phyloP scores from a whole-genome alignment of 2,113 vertebrate species.

The Chloroceryle aenea region DNA sequence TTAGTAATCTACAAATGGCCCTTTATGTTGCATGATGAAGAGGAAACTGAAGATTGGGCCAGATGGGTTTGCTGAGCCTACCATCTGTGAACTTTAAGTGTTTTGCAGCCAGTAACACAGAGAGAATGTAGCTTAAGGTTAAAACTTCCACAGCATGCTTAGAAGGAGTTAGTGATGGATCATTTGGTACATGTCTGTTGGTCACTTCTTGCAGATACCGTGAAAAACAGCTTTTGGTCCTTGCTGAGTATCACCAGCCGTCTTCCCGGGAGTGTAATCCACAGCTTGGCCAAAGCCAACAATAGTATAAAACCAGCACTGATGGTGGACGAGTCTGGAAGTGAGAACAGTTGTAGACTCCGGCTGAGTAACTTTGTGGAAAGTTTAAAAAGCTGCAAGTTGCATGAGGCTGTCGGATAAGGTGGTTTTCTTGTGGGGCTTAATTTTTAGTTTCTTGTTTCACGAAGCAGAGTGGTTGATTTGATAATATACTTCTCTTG shows the following conservation, averaged over 20 bases:
- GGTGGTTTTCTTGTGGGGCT: not conserved
- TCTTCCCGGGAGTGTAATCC: not conserved
- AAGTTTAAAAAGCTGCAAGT: not conserved
- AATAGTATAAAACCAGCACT: not conserved
- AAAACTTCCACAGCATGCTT: not conserved
- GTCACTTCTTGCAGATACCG: not conserved
- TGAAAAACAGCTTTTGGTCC: not conserved
- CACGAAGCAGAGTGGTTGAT: not conserved
- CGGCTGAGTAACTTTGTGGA: not conserved
- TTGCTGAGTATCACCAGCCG: not conserved
- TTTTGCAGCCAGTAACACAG: not conserved
- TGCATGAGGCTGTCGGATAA: not conserved
- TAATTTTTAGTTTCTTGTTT: not conserved
- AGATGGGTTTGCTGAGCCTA: not conserved
- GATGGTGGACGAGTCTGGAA: not conserved
- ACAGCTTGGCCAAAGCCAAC: not conserved
- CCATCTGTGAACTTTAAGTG: not conserved
- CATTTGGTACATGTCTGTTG: not conserved
- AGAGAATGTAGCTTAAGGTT: not conserved
- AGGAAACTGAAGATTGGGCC: not conserved
- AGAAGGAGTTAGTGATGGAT: not conserved
- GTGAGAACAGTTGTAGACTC: not conserved
- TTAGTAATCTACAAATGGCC: not conserved
- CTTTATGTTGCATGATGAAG: not conserved
- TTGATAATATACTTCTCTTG: not conserved